Percentiles rank a stretch among this genome's conserved stretches.
phyloP scores from a whole-genome alignment of 2,797 vertebrate genomes.

The Numenius phaeopus region DNA sequence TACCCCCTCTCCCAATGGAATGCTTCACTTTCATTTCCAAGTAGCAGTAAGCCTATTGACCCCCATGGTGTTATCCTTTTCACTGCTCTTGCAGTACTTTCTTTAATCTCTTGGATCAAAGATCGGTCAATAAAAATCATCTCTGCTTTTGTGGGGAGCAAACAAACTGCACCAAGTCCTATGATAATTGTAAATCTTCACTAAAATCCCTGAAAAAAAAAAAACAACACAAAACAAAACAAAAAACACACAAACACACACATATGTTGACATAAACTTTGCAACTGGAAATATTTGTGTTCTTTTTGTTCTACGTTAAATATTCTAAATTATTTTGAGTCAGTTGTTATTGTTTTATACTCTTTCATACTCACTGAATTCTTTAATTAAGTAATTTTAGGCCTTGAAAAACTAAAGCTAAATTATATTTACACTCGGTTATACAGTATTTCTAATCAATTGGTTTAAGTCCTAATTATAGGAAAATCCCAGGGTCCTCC shows the following conservation, averaged over 20 bases:
- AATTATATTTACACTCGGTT: background rate
- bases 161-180: slow-evolving; percentile 80
- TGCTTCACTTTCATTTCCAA: slow-evolving; percentile 83
- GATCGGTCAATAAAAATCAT: slow-evolving; percentile 89
- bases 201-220: slow-evolving; percentile 68
- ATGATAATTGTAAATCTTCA: slow-evolving; percentile 82
- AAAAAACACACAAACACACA: background rate
- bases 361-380: background rate
- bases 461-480: background rate
- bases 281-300: background rate
- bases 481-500: background rate
- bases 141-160: slow-evolving; percentile 83
- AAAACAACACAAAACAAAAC: background rate
- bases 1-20: slow-evolving; percentile 78
- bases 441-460: background rate
- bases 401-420: background rate
- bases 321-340: background rate
- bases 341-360: background rate
- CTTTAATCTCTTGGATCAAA: slow-evolving; percentile 90
- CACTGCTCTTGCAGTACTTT: slow-evolving; percentile 82
- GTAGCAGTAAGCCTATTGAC: slow-evolving; percentile 84
- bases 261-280: slow-evolving; percentile 46
- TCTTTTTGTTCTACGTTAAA: background rate
- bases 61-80: slow-evolving; percentile 81
- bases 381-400: slow-evolving; percentile 31